Evolutionary conservation across 23 tunicate species (phyloP).

Genomic region (Corella eumyota): DNA sequence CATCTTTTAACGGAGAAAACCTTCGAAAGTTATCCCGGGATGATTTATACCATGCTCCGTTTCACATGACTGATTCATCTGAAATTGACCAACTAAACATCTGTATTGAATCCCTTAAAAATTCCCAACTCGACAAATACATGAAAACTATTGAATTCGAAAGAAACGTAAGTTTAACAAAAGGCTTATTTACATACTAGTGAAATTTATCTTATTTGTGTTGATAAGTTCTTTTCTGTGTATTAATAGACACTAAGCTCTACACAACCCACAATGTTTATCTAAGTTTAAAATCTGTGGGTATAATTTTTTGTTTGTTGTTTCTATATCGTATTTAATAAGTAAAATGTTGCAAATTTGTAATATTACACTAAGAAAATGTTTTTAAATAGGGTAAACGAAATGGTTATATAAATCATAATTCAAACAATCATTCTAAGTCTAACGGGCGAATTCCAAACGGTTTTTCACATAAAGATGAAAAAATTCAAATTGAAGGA

Average conservation of each 20-base stretch:
- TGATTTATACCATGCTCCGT: conserved; percentile 35
- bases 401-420: background rate
- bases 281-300: too few species aligned
- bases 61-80: conserved; percentile 15
- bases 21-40: conserved; percentile 8
- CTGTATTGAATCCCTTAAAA: conserved; percentile 36
- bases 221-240: too few species aligned
- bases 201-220: background rate
- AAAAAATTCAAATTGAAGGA: background rate
- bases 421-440: background rate
- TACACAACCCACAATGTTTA: too few species aligned
- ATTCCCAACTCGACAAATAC: conserved; percentile 28
- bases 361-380: background rate
- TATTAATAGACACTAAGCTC: too few species aligned
- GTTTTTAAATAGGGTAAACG: background rate
- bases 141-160: conserved; percentile 33
- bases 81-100: conserved; percentile 44
- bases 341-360: background rate
- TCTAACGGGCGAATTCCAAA: background rate
- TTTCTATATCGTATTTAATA: background rate
- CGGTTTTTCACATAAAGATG: background rate
- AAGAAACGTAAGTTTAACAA: conserved; percentile 17
- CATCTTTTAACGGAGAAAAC: too few species aligned
- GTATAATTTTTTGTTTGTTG: background rate
- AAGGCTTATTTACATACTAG: background rate